Base-by-base conservation (phyloP, 2,888 invertebrate species). In the Brachynemurus nebulosus region DNA sequence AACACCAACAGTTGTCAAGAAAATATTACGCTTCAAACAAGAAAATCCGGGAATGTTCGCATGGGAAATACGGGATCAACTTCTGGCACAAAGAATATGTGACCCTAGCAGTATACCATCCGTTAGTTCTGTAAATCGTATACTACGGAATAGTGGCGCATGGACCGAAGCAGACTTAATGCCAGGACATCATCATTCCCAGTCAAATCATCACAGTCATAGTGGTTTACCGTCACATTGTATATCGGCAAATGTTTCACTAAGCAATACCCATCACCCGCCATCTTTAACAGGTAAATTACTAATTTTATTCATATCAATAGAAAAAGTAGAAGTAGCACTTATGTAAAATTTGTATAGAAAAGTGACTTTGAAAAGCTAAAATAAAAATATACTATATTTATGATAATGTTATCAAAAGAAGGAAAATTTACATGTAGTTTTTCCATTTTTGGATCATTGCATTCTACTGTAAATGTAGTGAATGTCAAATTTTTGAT, bases 21-120 rank as follows among this genome's bases (percentile, higher is more conserved):
- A 91, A 68, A 95, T 96, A 53, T 76, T 93, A 23, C 81, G 91
- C 4, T 77, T 91, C 56, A 95, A 95, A 62, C 89, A 90, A 59
- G 91, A 93, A 62, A 92, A 93, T 64, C 93, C 93, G 1, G 88
- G 90, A 4, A 86, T 93, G 80, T 93, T 95, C 63, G 93, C 93
- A 8, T 95, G 93, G 92, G 95, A 95, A 70, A 93, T 95, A 51
- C 73, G 93, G 0, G 86, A 95, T 64, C 80, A 88, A 55, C 71
- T 95, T 50, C 77, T 93, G 44, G 78, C 86, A 37, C 91, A 92
- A 57, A 76, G 91, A 45, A 84, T 92, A 52, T 93, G 92, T 59
- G 92, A 92, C 62, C 85, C 86, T 0, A 84, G 83, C 62, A 82
- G 84, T 48, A 86, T 92, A 53, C 95, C 95, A 1, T 91, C 91